A percentile compares a stretch with the other conserved stretches of the same genome.
Conservation (phyloP, 2,888 invertebrate genomes). For the Maniola hyperantus region DNA sequence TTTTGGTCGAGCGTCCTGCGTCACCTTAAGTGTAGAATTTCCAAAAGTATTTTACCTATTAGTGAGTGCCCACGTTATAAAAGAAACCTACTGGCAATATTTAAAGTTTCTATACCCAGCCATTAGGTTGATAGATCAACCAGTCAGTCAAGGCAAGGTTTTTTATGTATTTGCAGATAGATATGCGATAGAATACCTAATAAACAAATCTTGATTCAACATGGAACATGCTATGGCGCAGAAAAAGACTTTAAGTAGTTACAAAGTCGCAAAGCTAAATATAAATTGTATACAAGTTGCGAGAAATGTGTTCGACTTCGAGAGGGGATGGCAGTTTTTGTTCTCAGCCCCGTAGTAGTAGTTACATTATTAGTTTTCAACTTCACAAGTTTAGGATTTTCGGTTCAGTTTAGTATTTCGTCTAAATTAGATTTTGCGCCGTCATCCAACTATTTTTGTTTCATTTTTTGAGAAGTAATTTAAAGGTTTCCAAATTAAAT, state of each 20-base stretch:
- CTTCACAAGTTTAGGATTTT: slow-evolving; percentile 67
- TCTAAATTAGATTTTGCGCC: slow-evolving; percentile 58
- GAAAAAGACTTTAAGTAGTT: slow-evolving; percentile 6
- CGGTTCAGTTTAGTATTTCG: slow-evolving; percentile 51
- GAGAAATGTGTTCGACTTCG: slow-evolving; percentile 38
- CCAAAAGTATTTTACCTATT: too few species aligned
- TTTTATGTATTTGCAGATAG: too few species aligned
- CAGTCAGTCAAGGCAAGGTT: too few species aligned
- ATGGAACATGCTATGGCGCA: background rate
- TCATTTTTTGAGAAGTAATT: slow-evolving; percentile 53
- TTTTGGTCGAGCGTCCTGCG: too few species aligned
- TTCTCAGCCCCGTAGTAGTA: slow-evolving; percentile 55
- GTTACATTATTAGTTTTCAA: slow-evolving; percentile 76
- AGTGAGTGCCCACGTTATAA: too few species aligned
- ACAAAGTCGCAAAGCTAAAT: slow-evolving; percentile 21
- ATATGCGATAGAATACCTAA: too few species aligned
- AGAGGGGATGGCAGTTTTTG: slow-evolving; percentile 55
- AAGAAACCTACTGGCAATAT: too few species aligned
- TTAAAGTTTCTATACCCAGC: too few species aligned
- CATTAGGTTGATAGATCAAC: too few species aligned
- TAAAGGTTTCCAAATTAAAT: too few species aligned
- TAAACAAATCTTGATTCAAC: background rate
- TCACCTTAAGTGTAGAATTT: too few species aligned
- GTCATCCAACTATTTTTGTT: slow-evolving; percentile 44
- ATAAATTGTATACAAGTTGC: slow-evolving; percentile 29